Evolutionary conservation across 1,140 invertebrate species (phyloP).

Genomic region (Leucophenga varia): DNA sequence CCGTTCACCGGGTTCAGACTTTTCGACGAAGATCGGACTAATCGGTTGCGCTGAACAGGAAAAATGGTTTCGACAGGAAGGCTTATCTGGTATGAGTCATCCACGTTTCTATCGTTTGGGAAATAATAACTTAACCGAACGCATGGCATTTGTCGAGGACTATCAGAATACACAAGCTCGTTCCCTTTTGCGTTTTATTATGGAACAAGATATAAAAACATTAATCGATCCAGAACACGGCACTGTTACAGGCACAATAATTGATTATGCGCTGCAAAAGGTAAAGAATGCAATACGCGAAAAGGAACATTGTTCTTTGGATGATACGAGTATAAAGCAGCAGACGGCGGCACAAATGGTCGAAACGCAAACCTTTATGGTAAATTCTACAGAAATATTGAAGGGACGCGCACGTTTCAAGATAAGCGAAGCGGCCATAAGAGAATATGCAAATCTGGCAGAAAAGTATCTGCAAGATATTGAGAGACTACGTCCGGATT

Average conservation of each 20-base stretch:
- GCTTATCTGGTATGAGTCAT: conserved; percentile 60
- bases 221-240: conserved; percentile 28
- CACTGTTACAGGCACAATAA: conserved; percentile 49
- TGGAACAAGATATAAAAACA: conserved; percentile 47
- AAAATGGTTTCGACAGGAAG: conserved; percentile 63
- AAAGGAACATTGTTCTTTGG: conserved; percentile 34
- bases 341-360: conserved; percentile 46
- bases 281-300: conserved; percentile 38
- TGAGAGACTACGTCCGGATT: conserved; percentile 63
- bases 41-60: conserved; percentile 62
- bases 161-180: conserved; percentile 80
- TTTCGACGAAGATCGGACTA: conserved; percentile 65
- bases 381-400: conserved; percentile 57
- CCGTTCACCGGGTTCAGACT: conserved; percentile 59
- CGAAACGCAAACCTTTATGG: conserved; percentile 74
- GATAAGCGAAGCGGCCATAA: conserved; percentile 49
- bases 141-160: conserved; percentile 59
- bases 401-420: conserved; percentile 56
- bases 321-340: conserved; percentile 29
- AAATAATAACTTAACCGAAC: conserved; percentile 56
- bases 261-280: conserved; percentile 61
- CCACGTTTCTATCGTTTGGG: conserved; percentile 62
- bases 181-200: conserved; percentile 76
- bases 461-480: conserved; percentile 62
- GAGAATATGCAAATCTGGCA: conserved; percentile 60